Evolutionary conservation across 2,888 invertebrate genomes (phyloP).

Genomic region (Harpalus rubripes): DNA sequence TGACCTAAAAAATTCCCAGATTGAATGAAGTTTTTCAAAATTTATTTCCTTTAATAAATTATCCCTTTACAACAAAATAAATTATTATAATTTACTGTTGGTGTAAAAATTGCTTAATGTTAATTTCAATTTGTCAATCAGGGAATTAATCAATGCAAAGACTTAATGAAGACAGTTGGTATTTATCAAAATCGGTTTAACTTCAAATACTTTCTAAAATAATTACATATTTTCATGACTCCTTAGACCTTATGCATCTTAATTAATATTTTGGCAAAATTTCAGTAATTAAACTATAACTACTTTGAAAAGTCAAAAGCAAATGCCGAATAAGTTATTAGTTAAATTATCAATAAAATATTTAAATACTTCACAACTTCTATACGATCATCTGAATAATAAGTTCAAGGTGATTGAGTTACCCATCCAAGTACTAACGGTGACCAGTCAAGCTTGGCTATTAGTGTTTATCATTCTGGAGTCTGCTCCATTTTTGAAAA

Average conservation of each 20-base stretch:
- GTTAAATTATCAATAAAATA: background rate
- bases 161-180: slow-evolving; percentile 1
- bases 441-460: too few relatives aligned
- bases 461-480: too few relatives aligned
- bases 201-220: slow-evolving; percentile 1
- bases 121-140: slow-evolving; percentile 3
- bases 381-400: too few relatives aligned
- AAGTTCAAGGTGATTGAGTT: too few relatives aligned
- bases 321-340: background rate
- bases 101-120: background rate
- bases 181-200: background rate
- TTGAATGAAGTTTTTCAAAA: background rate
- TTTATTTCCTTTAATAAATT: slow-evolving; percentile 7
- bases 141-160: background rate
- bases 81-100: background rate
- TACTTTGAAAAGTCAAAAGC: background rate
- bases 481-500: too few relatives aligned
- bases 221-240: background rate
- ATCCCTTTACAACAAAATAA: slow-evolving; percentile 6
- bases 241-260: background rate
- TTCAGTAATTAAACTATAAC: background rate
- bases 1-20: background rate
- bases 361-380: too few relatives aligned
- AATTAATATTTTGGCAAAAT: background rate
- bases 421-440: too few relatives aligned